Conservation (phyloP, 2,113 vertebrate species). For the Dermatemys mawii region DNA sequence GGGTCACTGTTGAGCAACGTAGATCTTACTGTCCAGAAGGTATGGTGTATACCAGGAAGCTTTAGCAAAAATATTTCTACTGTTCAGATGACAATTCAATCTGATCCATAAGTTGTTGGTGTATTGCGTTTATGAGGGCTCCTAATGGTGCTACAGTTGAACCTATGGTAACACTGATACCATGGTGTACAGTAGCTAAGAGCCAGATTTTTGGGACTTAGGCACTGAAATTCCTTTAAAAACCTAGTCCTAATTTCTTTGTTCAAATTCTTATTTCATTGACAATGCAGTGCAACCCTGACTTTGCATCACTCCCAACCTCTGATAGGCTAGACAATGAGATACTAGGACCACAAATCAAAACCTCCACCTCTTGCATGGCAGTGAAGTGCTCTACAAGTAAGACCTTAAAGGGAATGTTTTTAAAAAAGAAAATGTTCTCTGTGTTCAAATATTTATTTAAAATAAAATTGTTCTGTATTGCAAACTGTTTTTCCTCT, state of each 20-base stretch:
- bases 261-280: neutral
- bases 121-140: accelerated
- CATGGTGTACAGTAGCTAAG: neutral
- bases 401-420: neutral
- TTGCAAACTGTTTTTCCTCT: accelerated
- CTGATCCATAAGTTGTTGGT: neutral
- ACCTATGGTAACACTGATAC: neutral
- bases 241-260: neutral
- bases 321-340: neutral
- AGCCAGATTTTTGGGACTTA: neutral
- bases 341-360: accelerated
- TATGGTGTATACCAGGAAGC: accelerated
- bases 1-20: accelerated
- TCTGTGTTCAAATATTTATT: neutral
- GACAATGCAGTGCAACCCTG: accelerated
- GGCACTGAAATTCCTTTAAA: neutral
- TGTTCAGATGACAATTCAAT: accelerated
- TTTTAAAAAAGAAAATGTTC: neutral
- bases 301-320: accelerated
- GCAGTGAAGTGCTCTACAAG: neutral
- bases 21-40: accelerated
- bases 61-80: neutral
- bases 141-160: accelerated
- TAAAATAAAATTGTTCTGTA: neutral
- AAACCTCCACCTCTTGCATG: neutral